Evolutionary conservation across 2,888 invertebrate species (phyloP).

Genomic region (Cryptus viduatorius): DNA sequence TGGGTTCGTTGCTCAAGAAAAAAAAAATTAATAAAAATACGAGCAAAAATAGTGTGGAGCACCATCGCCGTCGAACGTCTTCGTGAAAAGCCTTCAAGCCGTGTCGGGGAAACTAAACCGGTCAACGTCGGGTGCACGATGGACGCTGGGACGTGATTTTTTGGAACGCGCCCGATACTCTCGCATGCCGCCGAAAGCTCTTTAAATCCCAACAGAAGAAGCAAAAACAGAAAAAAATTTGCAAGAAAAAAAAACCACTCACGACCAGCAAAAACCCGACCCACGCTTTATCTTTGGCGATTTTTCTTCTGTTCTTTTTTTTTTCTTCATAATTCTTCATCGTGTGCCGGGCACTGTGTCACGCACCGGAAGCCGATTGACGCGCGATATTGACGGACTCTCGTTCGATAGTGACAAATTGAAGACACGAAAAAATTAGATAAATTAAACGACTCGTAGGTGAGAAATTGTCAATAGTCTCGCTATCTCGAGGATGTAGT

Average conservation of each 20-base stretch:
- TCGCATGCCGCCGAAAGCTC: slow-evolving; percentile 50
- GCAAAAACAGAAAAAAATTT: slow-evolving; percentile 28
- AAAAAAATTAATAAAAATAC: slow-evolving; percentile 57
- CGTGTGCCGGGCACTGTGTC: slow-evolving; percentile 34
- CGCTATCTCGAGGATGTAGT: not conserved
- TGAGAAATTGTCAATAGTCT: not conserved
- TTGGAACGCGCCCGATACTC: slow-evolving; percentile 45
- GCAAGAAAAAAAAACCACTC: slow-evolving; percentile 26
- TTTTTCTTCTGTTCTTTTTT: slow-evolving; percentile 44
- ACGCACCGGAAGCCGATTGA: slow-evolving; percentile 50
- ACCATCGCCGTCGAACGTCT: slow-evolving; percentile 59
- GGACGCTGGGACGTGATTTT: slow-evolving; percentile 37
- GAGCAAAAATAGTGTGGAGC: slow-evolving; percentile 52
- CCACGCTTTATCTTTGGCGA: slow-evolving; percentile 61
- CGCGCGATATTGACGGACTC: slow-evolving; percentile 32
- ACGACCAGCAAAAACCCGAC: slow-evolving; percentile 53
- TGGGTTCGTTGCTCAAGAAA: slow-evolving; percentile 60
- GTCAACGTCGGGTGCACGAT: slow-evolving; percentile 35
- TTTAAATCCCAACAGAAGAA: slow-evolving; percentile 20
- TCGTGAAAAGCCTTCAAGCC: slow-evolving; percentile 42
- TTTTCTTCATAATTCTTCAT: slow-evolving; percentile 21
- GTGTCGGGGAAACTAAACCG: slow-evolving; percentile 33
- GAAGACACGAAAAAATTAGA: not conserved
- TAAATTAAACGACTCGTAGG: not conserved
- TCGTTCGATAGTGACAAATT: not conserved